A percentile compares a stretch with the other conserved stretches of the same genome.
Conservation (phyloP, 2,888 invertebrate genomes). For the Endomychus coccineus region DNA sequence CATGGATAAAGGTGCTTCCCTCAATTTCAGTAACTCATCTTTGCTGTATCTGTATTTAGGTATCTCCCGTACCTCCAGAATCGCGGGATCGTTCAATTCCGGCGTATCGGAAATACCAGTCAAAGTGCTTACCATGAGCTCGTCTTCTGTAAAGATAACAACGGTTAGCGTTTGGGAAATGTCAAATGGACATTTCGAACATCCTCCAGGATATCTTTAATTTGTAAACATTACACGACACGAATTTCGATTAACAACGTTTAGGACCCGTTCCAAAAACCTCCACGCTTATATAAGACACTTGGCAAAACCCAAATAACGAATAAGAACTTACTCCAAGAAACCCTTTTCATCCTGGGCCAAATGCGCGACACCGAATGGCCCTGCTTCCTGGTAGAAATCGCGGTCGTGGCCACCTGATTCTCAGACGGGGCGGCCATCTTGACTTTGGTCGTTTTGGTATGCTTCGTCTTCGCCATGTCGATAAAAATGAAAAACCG, state of each 20-base stretch:
- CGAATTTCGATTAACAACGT: too few relatives aligned
- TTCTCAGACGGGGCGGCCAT: background rate
- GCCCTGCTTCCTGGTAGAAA: conserved; percentile 7
- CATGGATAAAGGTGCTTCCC: conserved; percentile 62
- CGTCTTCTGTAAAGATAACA: conserved; percentile 41
- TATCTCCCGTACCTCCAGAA: conserved; percentile 49
- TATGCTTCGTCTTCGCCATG: conserved; percentile 26
- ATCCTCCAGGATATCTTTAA: too few relatives aligned
- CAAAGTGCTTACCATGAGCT: conserved; percentile 40
- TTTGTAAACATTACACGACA: too few relatives aligned
- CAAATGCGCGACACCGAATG: conserved; percentile 1
- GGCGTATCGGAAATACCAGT: conserved; percentile 16
- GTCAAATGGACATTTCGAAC: too few relatives aligned
- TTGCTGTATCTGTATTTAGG: conserved; percentile 51
- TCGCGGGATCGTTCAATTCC: conserved; percentile 49
- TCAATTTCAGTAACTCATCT: conserved; percentile 65
- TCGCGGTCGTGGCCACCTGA: background rate
- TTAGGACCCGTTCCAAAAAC: too few relatives aligned
- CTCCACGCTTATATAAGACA: too few relatives aligned
- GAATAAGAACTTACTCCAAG: conserved; percentile 33
- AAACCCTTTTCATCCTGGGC: conserved; percentile 30
- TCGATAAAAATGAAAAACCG: conserved; percentile 4
- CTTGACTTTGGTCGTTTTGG: background rate
- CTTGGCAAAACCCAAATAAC: conserved; percentile 2
- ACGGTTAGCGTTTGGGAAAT: background rate